phyloP scores from a whole-genome alignment of 2,888 invertebrate species.

The Epinotia bilunana region DNA sequence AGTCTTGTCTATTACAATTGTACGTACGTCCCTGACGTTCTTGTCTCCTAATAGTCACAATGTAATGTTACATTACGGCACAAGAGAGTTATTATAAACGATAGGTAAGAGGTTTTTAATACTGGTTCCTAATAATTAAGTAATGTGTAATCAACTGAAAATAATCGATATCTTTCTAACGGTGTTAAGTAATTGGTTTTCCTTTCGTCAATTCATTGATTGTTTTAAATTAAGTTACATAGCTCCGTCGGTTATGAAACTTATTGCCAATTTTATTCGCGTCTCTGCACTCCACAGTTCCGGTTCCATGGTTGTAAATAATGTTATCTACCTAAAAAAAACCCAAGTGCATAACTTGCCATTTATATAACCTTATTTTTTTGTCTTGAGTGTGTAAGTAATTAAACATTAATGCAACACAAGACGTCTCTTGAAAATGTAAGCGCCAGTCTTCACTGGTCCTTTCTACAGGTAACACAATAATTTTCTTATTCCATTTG shows the following conservation, averaged over 20 bases:
- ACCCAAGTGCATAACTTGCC: not conserved
- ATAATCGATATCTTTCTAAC: constrained; percentile 11
- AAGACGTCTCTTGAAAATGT: not conserved
- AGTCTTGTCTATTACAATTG: no score
- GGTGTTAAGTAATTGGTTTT: constrained; percentile 23
- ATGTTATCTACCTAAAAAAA: not conserved
- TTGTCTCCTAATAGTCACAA: no score
- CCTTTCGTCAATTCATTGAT: constrained; percentile 18
- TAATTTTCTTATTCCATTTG: no score
- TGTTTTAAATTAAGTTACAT: constrained; percentile 56
- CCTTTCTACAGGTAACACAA: no score
- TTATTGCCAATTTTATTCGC: constrained; percentile 64
- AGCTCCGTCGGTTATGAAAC: constrained; percentile 64
- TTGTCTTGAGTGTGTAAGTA: no score
- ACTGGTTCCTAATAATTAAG: not conserved
- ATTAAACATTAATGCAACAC: not conserved
- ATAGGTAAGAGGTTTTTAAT: not conserved
- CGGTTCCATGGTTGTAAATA: constrained; percentile 61
- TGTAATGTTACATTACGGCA: not conserved
- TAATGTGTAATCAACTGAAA: constrained; percentile 11
- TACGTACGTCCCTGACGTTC: no score
- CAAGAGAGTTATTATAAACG: not conserved
- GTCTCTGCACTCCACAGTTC: constrained; percentile 56
- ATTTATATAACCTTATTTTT: constrained; percentile 46
- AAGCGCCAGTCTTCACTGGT: no score